Base-by-base conservation (phyloP, 1,140 invertebrate species). In the Brevipalpus yothersi region DNA sequence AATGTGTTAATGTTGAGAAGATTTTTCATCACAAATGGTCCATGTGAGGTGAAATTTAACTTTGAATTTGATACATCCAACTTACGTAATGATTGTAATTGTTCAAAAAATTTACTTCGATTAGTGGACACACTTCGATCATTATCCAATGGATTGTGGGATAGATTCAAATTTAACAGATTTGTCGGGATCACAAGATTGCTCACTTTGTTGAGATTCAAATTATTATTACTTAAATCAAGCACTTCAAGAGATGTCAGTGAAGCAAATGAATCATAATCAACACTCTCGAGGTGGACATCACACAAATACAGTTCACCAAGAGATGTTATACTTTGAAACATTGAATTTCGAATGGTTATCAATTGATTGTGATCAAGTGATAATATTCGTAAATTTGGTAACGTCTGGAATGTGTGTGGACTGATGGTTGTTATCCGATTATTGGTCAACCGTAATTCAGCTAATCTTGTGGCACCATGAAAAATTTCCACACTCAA, bases 221-320 rank as follows among this genome's bases (percentile, higher is more conserved):
- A 69, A 31, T 77, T 75, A 71, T 92, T 92, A 40, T 78, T 71
- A 53, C 79, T 77, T 21, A 86, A 65, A 67, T 84, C 82, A 0
- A 86, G 68, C 57, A 82, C 80, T 51, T 78, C 76, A 0, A 86
- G 67, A 60, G 79, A 78, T 55, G 75, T 75, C 23, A 85, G 68
- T 0, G 78, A 77, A 9, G 71, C 68, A 63, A 84, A 83, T 0
- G 80, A 76, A 19, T 77, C 77, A 23, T 70, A 67, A 62, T 83
- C 80, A 45, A 84, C 77, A 39, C 71, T 72, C 23, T 65, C 67
- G 41, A 81, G 75, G 3, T 79, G 78, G 58, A 78, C 79, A 62
- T 80, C 79, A 59, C 72, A 73, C 40, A 82, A 64, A 2, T 1
- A 23, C 15, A 57, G 17, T 13, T 41, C 17, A 15, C 43, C 56